phyloP scores from a whole-genome alignment of 2,113 vertebrate genomes.

The Bostrychus sinensis region DNA sequence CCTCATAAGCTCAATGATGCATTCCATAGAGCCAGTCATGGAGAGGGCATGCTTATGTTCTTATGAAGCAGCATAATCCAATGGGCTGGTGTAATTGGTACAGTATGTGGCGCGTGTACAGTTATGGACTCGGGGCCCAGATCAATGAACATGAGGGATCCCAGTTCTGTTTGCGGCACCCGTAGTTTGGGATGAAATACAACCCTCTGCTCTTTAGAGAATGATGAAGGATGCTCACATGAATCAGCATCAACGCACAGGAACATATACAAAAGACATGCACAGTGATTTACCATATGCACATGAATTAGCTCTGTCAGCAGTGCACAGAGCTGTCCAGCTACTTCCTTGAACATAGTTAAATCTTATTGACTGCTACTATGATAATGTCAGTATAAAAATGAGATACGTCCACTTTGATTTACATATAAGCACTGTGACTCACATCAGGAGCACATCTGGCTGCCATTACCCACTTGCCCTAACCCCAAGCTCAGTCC shows the following conservation, averaged over 20 bases:
- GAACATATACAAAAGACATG: conserved; percentile 18
- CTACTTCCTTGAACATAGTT: conserved; percentile 12
- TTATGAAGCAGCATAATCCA: conserved; percentile 56
- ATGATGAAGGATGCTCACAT: conserved; percentile 14
- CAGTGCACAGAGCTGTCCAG: conserved; percentile 18
- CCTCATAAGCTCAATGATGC: conserved; percentile 7
- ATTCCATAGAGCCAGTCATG: conserved; percentile 30
- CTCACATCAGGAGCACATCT: conserved; percentile 69
- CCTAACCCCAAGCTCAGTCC: conserved; percentile 49
- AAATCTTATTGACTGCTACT: conserved; percentile 19
- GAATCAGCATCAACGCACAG: conserved; percentile 15
- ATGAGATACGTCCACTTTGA: conserved; percentile 35
- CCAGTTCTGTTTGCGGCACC: conserved; percentile 58
- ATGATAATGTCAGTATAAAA: conserved; percentile 35
- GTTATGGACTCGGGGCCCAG: conserved; percentile 49
- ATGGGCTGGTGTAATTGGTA: conserved; percentile 61
- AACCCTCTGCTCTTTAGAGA: conserved; percentile 21
- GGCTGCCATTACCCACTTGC: conserved; percentile 68
- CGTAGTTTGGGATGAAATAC: conserved; percentile 38
- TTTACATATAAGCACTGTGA: conserved; percentile 60
- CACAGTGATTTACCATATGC: background rate
- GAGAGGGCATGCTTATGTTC: conserved; percentile 63
- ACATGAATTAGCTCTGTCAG: conserved; percentile 13
- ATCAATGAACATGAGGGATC: conserved; percentile 60
- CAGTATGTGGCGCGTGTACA: conserved; percentile 52